These are phyloP conservation scores for Strigamia maritima DNA, from an alignment of 2,888 invertebrate species.

Conservation along the genomic window DNA sequence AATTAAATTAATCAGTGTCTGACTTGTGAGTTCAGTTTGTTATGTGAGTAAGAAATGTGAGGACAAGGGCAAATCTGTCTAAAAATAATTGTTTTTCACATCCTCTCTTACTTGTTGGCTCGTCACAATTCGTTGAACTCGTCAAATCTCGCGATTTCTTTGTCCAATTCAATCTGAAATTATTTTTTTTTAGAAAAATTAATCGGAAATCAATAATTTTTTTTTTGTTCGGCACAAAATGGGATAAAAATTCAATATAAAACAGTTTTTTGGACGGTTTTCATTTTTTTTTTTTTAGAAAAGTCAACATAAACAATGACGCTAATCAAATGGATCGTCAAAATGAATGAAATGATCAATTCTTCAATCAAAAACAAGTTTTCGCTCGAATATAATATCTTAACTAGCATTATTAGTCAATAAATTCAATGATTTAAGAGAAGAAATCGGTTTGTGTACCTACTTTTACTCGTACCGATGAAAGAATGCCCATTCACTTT, in stretches of 20 bases:
- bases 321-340: background rate
- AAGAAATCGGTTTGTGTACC: background rate
- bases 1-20: background rate
- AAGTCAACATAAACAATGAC: background rate
- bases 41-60: background rate
- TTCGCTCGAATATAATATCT: background rate
- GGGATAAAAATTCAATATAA: background rate
- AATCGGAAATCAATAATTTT: background rate
- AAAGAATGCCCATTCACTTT: conserved; percentile 11
- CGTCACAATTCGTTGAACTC: background rate
- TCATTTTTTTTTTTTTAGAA: background rate
- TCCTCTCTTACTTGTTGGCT: background rate
- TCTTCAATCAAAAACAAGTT: conserved; percentile 42
- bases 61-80: background rate
- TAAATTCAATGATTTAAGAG: background rate
- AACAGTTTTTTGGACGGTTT: background rate
- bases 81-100: background rate
- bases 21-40: background rate
- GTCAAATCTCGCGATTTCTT: background rate
- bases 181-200: background rate
- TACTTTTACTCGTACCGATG: background rate
- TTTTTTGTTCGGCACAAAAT: background rate
- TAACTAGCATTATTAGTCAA: conserved; percentile 37
- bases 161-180: background rate
- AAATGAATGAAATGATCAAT: background rate